These are phyloP conservation scores for Seira sanloemensis DNA, from an alignment of 2,888 invertebrate species.

Conservation along the genomic window DNA sequence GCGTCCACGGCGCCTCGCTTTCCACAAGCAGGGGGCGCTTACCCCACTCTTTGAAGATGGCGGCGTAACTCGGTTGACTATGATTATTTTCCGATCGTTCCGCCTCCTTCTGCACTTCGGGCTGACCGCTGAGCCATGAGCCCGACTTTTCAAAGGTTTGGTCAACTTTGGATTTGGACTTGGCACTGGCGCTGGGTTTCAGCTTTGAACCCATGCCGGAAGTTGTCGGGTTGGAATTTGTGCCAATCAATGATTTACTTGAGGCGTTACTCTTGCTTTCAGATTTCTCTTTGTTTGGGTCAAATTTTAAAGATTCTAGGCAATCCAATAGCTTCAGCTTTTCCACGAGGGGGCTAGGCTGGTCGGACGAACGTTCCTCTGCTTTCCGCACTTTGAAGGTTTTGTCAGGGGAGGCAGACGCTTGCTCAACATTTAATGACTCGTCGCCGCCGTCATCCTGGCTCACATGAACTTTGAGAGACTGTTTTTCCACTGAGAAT, in stretches of 20 bases:
- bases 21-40: constrained; percentile 37
- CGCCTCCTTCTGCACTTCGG: neutral
- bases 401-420: too few relatives aligned
- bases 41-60: constrained; percentile 27
- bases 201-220: neutral
- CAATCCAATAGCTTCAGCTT: constrained; percentile 18
- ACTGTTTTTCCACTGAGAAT: too few relatives aligned
- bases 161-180: constrained; percentile 18
- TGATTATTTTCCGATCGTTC: neutral
- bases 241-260: neutral
- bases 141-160: neutral
- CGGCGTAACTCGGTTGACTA: neutral
- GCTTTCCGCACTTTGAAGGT: too few relatives aligned
- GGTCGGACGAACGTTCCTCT: too few relatives aligned
- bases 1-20: constrained; percentile 50
- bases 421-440: too few relatives aligned
- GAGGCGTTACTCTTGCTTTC: neutral
- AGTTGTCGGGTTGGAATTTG: too few relatives aligned
- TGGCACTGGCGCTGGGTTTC: neutral
- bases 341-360: neutral
- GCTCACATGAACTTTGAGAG: too few relatives aligned
- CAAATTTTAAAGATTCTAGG: constrained; percentile 41
- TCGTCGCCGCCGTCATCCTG: too few relatives aligned
- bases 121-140: neutral
- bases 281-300: neutral